Evolutionary conservation across 2,888 invertebrate genomes (phyloP).

Genomic region (Drosophila hamatofila): DNA sequence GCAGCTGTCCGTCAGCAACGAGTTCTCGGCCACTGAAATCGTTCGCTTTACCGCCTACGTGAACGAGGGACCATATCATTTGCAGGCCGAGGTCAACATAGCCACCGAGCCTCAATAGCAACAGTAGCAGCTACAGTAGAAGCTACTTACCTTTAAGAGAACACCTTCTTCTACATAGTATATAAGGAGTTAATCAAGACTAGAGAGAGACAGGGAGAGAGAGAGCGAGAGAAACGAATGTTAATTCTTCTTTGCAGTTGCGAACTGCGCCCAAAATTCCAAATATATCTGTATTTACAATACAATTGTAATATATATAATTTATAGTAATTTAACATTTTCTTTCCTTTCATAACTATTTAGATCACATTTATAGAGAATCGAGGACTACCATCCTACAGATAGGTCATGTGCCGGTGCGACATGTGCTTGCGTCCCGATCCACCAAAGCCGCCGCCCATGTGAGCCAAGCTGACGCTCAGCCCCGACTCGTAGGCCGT

Average conservation of each 20-base stretch:
- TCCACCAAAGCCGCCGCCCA: slow-evolving; percentile 77
- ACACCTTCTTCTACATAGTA: neutral
- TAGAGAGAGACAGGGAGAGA: neutral
- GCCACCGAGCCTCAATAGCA: slow-evolving; percentile 87
- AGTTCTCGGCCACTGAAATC: slow-evolving; percentile 88
- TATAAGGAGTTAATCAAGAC: neutral
- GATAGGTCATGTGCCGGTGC: slow-evolving; percentile 82
- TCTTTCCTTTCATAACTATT: slow-evolving; percentile 21
- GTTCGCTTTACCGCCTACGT: slow-evolving; percentile 89
- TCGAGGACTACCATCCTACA: slow-evolving; percentile 47
- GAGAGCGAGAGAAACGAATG: neutral
- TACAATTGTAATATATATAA: slow-evolving; percentile 31
- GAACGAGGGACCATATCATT: slow-evolving; percentile 91
- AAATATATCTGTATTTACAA: slow-evolving; percentile 34
- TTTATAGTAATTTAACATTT: slow-evolving; percentile 40
- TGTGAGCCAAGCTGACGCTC: slow-evolving; percentile 85
- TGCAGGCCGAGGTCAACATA: slow-evolving; percentile 90
- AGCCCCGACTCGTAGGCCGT: slow-evolving; percentile 85
- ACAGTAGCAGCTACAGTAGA: slow-evolving; percentile 41
- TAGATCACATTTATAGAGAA: slow-evolving; percentile 61
- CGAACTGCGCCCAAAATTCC: slow-evolving; percentile 34
- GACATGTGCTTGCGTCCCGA: slow-evolving; percentile 82
- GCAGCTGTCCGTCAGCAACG: slow-evolving; percentile 86
- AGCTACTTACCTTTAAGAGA: neutral
- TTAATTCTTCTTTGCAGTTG: slow-evolving; percentile 12